These are phyloP conservation scores for Loripinus fragilis DNA, from an alignment of 2,888 invertebrate genomes.

Conservation along the genomic window DNA sequence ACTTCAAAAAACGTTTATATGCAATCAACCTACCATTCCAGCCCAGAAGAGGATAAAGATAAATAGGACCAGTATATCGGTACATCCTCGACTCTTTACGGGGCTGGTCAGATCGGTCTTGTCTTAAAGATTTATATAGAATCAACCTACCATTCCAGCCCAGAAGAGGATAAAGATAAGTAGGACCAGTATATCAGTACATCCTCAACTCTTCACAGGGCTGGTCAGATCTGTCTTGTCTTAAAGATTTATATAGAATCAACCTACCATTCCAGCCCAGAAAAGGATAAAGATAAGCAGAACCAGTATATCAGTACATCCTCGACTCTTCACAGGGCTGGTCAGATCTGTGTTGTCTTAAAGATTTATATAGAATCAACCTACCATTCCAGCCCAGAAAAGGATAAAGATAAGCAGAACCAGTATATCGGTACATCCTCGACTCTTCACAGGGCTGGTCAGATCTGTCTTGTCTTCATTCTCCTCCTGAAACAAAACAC, in stretches of 20 bases:
- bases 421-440: constrained; percentile 86
- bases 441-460: constrained; percentile 74
- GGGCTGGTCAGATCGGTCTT: constrained; percentile 73
- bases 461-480: constrained; percentile 72
- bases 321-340: constrained; percentile 77
- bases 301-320: constrained; percentile 86
- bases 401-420: constrained; percentile 85
- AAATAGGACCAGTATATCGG: constrained; percentile 86
- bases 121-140: too few relatives aligned
- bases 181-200: constrained; percentile 86
- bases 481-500: not conserved
- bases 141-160: constrained; percentile 86
- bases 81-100: constrained; percentile 84
- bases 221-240: constrained; percentile 73
- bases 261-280: constrained; percentile 85
- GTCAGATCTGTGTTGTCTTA: constrained; percentile 73
- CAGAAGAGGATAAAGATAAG: constrained; percentile 85
- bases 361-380: constrained; percentile 50
- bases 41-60: constrained; percentile 85
- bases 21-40: constrained; percentile 86
- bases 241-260: constrained; percentile 15
- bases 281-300: constrained; percentile 85
- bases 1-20: too few relatives aligned
- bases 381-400: constrained; percentile 86
- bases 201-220: constrained; percentile 81